Evolutionary conservation across 2,888 invertebrate genomes (phyloP), one percentile per base, ranked within the genome.

Genomic region (Drosophila bunnanda): DNA sequence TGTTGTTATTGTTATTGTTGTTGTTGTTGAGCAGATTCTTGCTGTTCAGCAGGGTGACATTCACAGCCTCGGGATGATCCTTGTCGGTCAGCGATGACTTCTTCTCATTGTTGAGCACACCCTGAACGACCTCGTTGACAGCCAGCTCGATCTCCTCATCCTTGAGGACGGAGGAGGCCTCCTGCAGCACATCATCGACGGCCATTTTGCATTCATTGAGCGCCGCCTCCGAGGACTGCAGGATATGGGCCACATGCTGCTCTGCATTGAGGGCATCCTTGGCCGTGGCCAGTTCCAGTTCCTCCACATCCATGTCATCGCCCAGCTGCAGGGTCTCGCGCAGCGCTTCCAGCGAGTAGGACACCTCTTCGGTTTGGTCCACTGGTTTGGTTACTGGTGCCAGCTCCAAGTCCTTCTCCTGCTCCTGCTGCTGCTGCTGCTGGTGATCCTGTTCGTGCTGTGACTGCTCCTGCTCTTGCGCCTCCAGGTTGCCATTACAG

Each of bases 81-180:
- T 64, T 50, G 20, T 50, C 44, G 12, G 28, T 44, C 20, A 22
- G 66, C 53, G 58, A 39, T 50, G 58, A 36, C 70, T 90, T 92
- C 82, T 91, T 91, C 68, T 92, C 92, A 46, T 92, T 93, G 61
- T 93, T 93, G n/a, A 91, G 90, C 15, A 93, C 93, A 67, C 92
- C 92, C 84, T 93, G 93, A n/a, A 93, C 93, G 67, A 93, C 93
- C 85, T 94, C 93, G 71, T 93, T 93, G 48, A 93, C 92, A 12
- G 93, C 93, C 83, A 93, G 91, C 76, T 93, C 93, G 56, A 94
- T 93, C 89, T 94, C 94, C 79, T 93, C 93, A 69, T 94, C 93
- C 77, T 93, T 93, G 2, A 93, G 91, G 12, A 93, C 93, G 0
- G 93, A 92, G 1, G 93, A 93, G 0, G 91, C 79, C 60, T 90